These are phyloP conservation scores for Kryptolebias marmoratus DNA, from an alignment of 2,113 vertebrate species.

Conservation along the genomic window DNA sequence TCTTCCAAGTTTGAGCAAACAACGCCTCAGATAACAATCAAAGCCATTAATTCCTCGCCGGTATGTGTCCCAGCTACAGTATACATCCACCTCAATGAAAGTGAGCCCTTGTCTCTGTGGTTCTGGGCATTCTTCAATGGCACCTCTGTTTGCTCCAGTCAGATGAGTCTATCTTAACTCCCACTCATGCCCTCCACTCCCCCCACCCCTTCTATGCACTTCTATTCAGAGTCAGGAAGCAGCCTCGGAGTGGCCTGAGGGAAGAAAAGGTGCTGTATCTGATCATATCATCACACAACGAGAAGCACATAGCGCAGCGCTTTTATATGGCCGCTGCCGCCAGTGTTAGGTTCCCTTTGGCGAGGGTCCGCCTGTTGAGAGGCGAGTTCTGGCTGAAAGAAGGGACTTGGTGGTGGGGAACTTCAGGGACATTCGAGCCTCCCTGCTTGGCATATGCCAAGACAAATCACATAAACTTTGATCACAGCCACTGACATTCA, in stretches of 20 bases:
- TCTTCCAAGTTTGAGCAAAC: neutral
- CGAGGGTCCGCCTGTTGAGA: slow-evolving; percentile 46
- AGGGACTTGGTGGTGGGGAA: slow-evolving; percentile 49
- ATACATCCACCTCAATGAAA: slow-evolving; percentile 62
- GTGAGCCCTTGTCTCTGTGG: slow-evolving; percentile 68
- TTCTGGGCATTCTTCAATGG: slow-evolving; percentile 72
- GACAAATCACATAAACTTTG: slow-evolving; percentile 66
- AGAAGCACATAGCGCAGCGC: slow-evolving; percentile 54
- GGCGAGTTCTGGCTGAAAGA: slow-evolving; percentile 41
- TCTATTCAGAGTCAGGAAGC: slow-evolving; percentile 80
- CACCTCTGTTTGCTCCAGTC: slow-evolving; percentile 76
- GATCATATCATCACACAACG: slow-evolving; percentile 72
- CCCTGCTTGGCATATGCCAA: slow-evolving; percentile 53
- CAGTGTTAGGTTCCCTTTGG: slow-evolving; percentile 62
- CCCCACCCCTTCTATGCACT: slow-evolving; percentile 28
- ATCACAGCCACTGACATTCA: slow-evolving; percentile 38
- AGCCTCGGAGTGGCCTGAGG: slow-evolving; percentile 53
- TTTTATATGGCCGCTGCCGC: slow-evolving; percentile 55
- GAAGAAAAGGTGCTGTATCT: slow-evolving; percentile 77
- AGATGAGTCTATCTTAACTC: slow-evolving; percentile 72
- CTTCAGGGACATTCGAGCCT: slow-evolving; percentile 56
- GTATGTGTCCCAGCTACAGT: slow-evolving; percentile 60
- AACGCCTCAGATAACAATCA: slow-evolving; percentile 24
- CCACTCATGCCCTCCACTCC: slow-evolving; percentile 20
- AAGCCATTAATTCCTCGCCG: slow-evolving; percentile 39